A percentile compares a stretch with the other conserved stretches of the same genome.
phyloP scores from a whole-genome alignment of 2,888 invertebrate genomes.

The Tiliacea citrago region DNA sequence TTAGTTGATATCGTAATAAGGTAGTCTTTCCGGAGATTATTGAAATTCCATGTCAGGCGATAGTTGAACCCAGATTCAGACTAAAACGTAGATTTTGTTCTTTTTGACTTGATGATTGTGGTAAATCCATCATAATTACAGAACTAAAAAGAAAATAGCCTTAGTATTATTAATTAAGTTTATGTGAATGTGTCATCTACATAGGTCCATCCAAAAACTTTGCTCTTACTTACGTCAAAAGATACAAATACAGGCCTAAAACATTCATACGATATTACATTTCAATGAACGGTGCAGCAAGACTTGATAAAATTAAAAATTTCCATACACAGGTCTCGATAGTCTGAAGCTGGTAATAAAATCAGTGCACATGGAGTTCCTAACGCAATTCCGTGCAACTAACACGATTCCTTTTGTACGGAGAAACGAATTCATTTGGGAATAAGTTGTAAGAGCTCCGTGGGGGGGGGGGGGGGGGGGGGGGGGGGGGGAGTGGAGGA shows the following conservation, averaged over 20 bases:
- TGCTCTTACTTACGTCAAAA: background rate
- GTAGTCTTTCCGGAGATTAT: background rate
- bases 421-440: conserved; percentile 27
- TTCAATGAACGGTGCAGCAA: background rate
- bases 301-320: conserved; percentile 8
- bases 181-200: background rate
- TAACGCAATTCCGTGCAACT: conserved; percentile 42
- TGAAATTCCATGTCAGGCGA: background rate
- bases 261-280: background rate
- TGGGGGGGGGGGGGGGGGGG: too few species aligned
- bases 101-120: too few species aligned
- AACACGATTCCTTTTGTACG: conserved; percentile 48
- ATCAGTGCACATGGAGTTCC: conserved; percentile 26
- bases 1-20: too few species aligned
- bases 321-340: background rate
- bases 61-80: too few species aligned
- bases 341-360: conserved; percentile 26
- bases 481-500: too few species aligned
- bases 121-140: background rate
- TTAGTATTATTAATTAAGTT: background rate
- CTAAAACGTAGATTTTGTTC: too few species aligned
- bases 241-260: background rate
- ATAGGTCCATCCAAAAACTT: background rate
- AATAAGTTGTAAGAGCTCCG: conserved; percentile 23
- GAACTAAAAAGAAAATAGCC: background rate